A percentile compares a stretch with the other conserved stretches of the same genome.
These are phyloP conservation scores for Gortyna flavago DNA, from an alignment of 2,888 invertebrate genomes.

Conservation along the genomic window DNA sequence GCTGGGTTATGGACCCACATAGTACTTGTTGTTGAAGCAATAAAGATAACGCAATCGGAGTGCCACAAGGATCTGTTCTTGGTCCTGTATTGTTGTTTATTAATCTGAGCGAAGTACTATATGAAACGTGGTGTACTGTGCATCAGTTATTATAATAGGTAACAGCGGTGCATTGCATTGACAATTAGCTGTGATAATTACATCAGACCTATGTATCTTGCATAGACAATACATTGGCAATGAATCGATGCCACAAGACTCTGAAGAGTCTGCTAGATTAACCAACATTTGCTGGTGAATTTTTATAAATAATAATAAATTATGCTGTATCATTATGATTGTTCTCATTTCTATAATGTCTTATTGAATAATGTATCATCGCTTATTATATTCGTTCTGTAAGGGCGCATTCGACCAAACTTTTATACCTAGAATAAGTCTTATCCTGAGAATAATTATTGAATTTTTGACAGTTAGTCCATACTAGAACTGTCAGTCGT, in stretches of 20 bases:
- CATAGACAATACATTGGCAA: slow-evolving; percentile 47
- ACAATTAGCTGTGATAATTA: slow-evolving; percentile 36
- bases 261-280: neutral
- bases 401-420: no score
- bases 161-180: slow-evolving; percentile 28
- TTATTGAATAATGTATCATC: neutral
- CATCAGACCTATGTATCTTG: slow-evolving; percentile 47
- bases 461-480: no score
- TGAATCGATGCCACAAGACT: neutral
- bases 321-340: no score
- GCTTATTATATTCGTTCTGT: neutral
- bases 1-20: slow-evolving; percentile 51
- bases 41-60: slow-evolving; percentile 63
- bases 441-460: no score
- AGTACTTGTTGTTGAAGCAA: slow-evolving; percentile 48
- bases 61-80: slow-evolving; percentile 59
- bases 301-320: neutral
- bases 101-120: neutral
- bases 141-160: slow-evolving; percentile 19
- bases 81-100: slow-evolving; percentile 47
- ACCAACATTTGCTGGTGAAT: neutral
- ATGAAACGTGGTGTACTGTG: slow-evolving; percentile 12
- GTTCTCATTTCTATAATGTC: neutral
- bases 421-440: no score
- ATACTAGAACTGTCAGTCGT: no score